These are phyloP conservation scores for Sebastes oblongus DNA, from an alignment of 2,797 vertebrate genomes.

Conservation along the genomic window DNA sequence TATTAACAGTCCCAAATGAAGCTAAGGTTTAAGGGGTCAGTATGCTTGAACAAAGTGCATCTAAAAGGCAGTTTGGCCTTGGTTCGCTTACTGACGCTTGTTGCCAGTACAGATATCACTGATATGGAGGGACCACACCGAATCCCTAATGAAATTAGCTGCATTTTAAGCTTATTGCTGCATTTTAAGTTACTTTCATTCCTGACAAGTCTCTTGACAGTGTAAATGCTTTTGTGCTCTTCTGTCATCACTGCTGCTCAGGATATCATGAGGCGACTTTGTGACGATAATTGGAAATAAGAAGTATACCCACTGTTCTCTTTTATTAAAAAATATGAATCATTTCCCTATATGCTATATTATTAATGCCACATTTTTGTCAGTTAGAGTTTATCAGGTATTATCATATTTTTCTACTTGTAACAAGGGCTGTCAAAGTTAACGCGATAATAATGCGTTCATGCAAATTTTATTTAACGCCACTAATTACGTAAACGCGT, in stretches of 20 bases:
- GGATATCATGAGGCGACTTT: not conserved
- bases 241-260: not conserved
- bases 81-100: not conserved
- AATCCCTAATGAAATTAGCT: not conserved
- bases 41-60: not conserved
- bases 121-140: not conserved
- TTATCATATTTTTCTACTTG: not conserved
- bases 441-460: too few relatives aligned
- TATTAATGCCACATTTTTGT: not conserved
- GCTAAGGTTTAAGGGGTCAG: not conserved
- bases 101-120: not conserved
- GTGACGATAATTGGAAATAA: not conserved
- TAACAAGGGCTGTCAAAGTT: too few relatives aligned
- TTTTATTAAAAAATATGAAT: not conserved
- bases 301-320: not conserved
- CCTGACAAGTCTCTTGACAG: not conserved
- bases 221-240: not conserved
- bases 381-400: not conserved
- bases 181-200: not conserved
- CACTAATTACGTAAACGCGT: too few relatives aligned
- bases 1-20: not conserved
- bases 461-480: too few relatives aligned
- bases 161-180: not conserved
- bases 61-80: not conserved
- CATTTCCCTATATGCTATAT: not conserved